phyloP scores from a whole-genome alignment of 2,888 invertebrate species.

The Stegophylla sp. region DNA sequence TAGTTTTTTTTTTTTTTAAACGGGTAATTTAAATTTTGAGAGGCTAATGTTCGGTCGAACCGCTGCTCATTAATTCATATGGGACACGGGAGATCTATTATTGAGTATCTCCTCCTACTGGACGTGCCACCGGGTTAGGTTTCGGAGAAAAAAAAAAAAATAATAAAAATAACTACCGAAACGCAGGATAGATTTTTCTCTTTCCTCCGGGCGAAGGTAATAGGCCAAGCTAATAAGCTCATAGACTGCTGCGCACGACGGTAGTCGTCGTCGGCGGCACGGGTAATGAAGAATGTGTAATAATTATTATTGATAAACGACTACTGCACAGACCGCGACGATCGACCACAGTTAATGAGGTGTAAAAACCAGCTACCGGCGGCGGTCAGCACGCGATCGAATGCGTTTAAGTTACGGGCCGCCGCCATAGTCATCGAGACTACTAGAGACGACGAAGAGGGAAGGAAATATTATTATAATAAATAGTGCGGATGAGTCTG shows the following conservation, averaged over 20 bases:
- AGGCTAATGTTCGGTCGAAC: too few species aligned
- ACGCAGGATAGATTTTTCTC: slow-evolving; percentile 18
- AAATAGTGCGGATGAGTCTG: not conserved
- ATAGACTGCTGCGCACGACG: not conserved
- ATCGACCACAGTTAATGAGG: slow-evolving; percentile 19
- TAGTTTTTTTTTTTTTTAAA: too few species aligned
- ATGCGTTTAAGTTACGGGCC: not conserved
- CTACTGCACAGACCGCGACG: too few species aligned
- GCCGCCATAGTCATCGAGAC: not conserved
- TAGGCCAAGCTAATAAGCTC: not conserved
- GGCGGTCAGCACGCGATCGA: not conserved
- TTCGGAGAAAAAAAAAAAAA: too few species aligned
- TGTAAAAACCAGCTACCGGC: slow-evolving; percentile 39
- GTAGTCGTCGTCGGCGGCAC: not conserved
- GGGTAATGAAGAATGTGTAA: slow-evolving; percentile 22
- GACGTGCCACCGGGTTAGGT: too few species aligned
- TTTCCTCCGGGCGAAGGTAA: not conserved
- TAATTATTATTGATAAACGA: slow-evolving; percentile 43
- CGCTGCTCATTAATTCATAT: too few species aligned
- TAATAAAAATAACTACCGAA: slow-evolving; percentile 1
- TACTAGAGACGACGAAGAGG: too few species aligned
- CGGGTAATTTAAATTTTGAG: too few species aligned
- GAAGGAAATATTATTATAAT: not conserved
- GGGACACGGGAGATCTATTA: too few species aligned
- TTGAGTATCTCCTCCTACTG: too few species aligned